Percentiles rank a stretch among this genome's conserved stretches.
phyloP scores from a whole-genome alignment of 1,140 invertebrate genomes.

The Metopolophium dirhodum region DNA sequence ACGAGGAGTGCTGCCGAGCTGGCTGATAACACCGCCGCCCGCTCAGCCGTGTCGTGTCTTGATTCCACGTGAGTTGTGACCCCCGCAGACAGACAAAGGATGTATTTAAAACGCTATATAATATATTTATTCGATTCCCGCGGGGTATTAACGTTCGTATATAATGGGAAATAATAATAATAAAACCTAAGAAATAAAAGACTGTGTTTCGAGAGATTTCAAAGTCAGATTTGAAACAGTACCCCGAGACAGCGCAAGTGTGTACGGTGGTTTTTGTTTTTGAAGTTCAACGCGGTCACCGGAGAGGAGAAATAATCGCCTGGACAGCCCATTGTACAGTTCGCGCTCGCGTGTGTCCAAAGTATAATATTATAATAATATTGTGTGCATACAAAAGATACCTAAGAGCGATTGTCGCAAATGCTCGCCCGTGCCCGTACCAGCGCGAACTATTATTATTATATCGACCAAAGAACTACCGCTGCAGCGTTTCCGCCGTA shows the following conservation, averaged over 20 bases:
- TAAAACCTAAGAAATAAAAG: not conserved
- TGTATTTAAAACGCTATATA: not conserved
- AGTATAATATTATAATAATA: not conserved
- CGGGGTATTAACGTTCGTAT: not conserved
- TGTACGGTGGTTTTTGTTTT: not conserved
- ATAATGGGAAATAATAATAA: not conserved
- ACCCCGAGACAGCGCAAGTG: not conserved
- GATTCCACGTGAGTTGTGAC: not conserved
- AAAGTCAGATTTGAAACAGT: slow-evolving; percentile 16
- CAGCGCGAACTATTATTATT: not conserved
- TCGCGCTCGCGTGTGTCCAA: not conserved
- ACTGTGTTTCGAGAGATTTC: not conserved
- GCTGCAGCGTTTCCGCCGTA: not conserved
- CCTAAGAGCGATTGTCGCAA: not conserved
- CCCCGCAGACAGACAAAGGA: slow-evolving; percentile 12
- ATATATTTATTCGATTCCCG: slow-evolving; percentile 17
- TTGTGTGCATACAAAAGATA: not conserved
- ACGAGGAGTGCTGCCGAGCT: not conserved
- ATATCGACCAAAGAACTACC: not conserved
- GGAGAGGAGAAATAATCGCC: not conserved
- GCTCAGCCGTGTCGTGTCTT: not conserved
- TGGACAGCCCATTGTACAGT: not conserved
- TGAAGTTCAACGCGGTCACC: not conserved
- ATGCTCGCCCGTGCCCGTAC: not conserved
- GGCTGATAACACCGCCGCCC: not conserved